Evolutionary conservation across 2,113 vertebrate genomes (phyloP).

Genomic region (Platysteira castanea): DNA sequence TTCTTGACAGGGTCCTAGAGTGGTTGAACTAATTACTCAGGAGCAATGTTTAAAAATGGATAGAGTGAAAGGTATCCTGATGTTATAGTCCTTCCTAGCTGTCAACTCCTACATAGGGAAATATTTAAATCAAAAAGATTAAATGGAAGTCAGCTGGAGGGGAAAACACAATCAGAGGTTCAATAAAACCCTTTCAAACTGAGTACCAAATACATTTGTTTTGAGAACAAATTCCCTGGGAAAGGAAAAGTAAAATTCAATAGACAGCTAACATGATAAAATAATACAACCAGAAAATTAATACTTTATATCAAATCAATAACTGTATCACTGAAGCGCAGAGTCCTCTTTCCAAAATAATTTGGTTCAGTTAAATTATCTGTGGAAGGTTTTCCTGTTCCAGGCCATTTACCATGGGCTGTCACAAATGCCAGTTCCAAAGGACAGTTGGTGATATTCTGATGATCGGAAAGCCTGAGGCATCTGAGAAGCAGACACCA

Average conservation of each 20-base stretch:
- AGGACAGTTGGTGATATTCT: not conserved
- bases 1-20: not conserved
- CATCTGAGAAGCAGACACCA: not conserved
- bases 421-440: not conserved
- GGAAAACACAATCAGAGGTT: not conserved
- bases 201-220: not conserved
- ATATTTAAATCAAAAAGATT: not conserved
- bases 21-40: not conserved
- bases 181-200: not conserved
- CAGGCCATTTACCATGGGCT: not conserved
- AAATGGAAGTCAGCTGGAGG: not conserved
- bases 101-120: not conserved
- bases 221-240: not conserved
- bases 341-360: not conserved
- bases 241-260: slow-evolving; percentile 15
- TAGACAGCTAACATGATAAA: not conserved
- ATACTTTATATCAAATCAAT: slow-evolving; percentile 10
- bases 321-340: not conserved
- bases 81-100: not conserved
- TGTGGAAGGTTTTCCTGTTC: not conserved
- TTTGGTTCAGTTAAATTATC: slow-evolving; percentile 8
- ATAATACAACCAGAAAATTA: slow-evolving; percentile 34
- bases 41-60: not conserved
- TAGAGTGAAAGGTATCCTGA: not conserved
- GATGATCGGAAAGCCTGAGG: slow-evolving; percentile 23